Base-by-base conservation (phyloP, 2,113 vertebrate species). In the Butorides virescens region DNA sequence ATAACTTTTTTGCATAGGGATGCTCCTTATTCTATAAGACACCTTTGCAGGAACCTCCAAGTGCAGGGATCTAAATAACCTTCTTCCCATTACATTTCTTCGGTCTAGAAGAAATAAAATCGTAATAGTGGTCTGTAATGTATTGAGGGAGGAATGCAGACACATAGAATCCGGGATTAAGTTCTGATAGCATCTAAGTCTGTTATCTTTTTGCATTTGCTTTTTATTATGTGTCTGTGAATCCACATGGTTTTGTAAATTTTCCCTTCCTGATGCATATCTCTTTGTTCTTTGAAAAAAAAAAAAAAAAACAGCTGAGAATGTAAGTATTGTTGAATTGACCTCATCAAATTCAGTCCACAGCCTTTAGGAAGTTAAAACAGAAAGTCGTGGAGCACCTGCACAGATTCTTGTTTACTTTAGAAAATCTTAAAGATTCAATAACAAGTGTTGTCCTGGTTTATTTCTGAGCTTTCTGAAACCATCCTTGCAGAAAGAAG, bases 401-500 rank as follows among this genome's bases (percentile, higher is more conserved):
- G 94, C 89, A 93, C 73, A 42, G 77, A 72, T 83, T 85, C 84
- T 94, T 88, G n/a, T 94, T 94, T 96, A 75, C 91, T 71, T 70
- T 36, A 80, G 67, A 67, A 90, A 83, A 65, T 70, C 70, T 42
- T 67, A 61, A 29, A 63, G 62, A 44, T 86, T 90, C 92, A 91
- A 80, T 92, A 95, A 83, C 68, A 82, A 91, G 49, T 49, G 86
- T 70, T 76, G 61, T 73, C 26, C 68, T 61, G 29, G 30, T 94
- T 96, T 95, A 47, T 91, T 92, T 70, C 94, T 65, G 77, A 91
- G 94, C 92, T 80, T 93, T 79, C 93, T 74, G 78, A 75, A 94
- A 37, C 63, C 44, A 72, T n/a, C 81, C 71, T 66, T 92, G 67
- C 74, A 76, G 81, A 50, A 22, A 65, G 39, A 79, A 78, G 61